phyloP scores from a whole-genome alignment of 2,888 invertebrate species.

The Saturnia japonica region DNA sequence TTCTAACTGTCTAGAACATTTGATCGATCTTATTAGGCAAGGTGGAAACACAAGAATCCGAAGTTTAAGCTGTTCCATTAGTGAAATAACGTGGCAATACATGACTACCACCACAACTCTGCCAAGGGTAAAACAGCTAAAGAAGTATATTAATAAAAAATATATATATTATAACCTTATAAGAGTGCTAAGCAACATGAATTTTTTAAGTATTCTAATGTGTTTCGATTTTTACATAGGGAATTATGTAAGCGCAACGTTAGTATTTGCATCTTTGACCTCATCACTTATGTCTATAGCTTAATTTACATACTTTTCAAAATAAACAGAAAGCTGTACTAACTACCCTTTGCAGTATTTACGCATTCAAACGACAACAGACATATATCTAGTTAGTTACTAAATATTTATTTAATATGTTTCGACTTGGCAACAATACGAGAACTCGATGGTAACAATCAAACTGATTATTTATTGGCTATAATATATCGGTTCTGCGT shows the following conservation, averaged over 20 bases:
- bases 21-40: background rate
- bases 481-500: constrained; percentile 8
- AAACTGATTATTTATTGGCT: constrained; percentile 16
- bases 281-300: background rate
- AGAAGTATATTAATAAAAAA: background rate
- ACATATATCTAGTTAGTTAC: background rate
- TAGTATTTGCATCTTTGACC: background rate
- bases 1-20: background rate
- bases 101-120: background rate
- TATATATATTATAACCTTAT: background rate
- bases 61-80: too few species aligned
- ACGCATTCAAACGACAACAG: background rate
- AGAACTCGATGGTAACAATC: constrained; percentile 18
- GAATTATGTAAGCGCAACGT: background rate
- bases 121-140: background rate
- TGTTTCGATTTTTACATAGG: background rate
- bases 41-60: too few species aligned
- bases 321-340: background rate
- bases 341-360: background rate
- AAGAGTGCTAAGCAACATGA: background rate
- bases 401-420: constrained; percentile 22
- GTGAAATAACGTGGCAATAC: background rate
- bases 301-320: background rate
- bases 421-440: constrained; percentile 22
- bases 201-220: background rate